A percentile compares a stretch with the other conserved stretches of the same genome.
Evolutionary conservation across 2,113 vertebrate genomes (phyloP).

Genomic region (Nyctibius bracteatus): DNA sequence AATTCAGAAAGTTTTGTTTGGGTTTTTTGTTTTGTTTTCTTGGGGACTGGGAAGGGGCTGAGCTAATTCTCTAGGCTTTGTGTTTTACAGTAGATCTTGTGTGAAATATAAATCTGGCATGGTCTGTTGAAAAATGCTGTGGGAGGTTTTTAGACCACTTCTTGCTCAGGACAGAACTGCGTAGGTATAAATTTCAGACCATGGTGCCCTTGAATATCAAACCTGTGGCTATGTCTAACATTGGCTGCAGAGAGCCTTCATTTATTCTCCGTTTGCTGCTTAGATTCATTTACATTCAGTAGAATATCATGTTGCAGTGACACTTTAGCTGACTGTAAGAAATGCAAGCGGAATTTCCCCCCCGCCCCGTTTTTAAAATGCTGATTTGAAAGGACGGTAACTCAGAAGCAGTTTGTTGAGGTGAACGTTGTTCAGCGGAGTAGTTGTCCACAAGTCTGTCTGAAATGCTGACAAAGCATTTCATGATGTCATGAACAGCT

Average conservation of each 20-base stretch:
- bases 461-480: neutral
- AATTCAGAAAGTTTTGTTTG: neutral
- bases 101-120: neutral
- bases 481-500: neutral
- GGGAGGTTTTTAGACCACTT: neutral
- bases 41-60: neutral
- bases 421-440: neutral
- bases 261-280: constrained; percentile 8
- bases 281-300: neutral
- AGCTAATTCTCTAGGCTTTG: neutral
- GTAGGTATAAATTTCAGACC: neutral
- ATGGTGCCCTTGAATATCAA: neutral
- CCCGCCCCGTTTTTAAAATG: neutral
- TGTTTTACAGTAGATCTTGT: neutral
- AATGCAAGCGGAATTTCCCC: neutral
- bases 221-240: neutral
- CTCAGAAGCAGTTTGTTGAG: neutral
- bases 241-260: neutral
- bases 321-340: neutral
- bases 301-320: neutral
- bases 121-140: neutral
- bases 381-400: neutral
- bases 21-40: neutral
- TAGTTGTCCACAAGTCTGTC: neutral
- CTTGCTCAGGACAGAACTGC: neutral